Evolutionary conservation across 2,797 vertebrate species (phyloP).

Genomic region (Pelobates cultripes): DNA sequence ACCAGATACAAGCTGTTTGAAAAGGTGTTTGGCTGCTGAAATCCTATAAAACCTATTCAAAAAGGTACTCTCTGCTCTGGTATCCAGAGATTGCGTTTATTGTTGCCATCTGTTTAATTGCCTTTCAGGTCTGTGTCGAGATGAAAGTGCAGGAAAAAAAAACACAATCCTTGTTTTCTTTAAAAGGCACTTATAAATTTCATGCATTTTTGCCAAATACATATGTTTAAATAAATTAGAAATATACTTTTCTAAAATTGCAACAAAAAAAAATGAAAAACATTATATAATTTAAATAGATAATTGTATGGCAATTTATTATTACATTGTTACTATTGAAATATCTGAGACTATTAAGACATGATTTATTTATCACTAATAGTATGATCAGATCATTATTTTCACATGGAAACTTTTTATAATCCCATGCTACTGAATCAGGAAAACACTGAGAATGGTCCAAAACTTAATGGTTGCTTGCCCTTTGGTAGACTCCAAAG

Average conservation of each 20-base stretch:
- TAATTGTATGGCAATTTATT: too few species aligned
- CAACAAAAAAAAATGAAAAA: background rate
- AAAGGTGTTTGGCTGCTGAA: slow-evolving; percentile 57
- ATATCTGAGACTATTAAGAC: too few species aligned
- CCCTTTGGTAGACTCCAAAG: too few species aligned
- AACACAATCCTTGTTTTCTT: slow-evolving; percentile 57
- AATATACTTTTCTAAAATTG: background rate
- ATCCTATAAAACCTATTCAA: slow-evolving; percentile 61
- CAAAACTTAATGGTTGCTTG: too few species aligned
- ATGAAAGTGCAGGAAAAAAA: slow-evolving; percentile 56
- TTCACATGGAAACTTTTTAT: too few species aligned
- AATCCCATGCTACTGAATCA: too few species aligned
- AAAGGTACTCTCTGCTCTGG: slow-evolving; percentile 63
- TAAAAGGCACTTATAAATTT: slow-evolving; percentile 57
- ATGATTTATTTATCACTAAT: too few species aligned
- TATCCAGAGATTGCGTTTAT: slow-evolving; percentile 63
- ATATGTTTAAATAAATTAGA: slow-evolving; percentile 10
- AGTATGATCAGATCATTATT: too few species aligned
- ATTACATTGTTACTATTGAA: too few species aligned
- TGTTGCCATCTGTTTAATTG: slow-evolving; percentile 66
- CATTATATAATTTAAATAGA: too few species aligned
- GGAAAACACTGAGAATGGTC: too few species aligned
- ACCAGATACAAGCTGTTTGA: slow-evolving; percentile 52
- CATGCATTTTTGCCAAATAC: slow-evolving; percentile 18
- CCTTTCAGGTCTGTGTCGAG: slow-evolving; percentile 61